These are phyloP conservation scores for Penaeus japonicus DNA, from an alignment of 1,140 invertebrate genomes.

Conservation along the genomic window DNA sequence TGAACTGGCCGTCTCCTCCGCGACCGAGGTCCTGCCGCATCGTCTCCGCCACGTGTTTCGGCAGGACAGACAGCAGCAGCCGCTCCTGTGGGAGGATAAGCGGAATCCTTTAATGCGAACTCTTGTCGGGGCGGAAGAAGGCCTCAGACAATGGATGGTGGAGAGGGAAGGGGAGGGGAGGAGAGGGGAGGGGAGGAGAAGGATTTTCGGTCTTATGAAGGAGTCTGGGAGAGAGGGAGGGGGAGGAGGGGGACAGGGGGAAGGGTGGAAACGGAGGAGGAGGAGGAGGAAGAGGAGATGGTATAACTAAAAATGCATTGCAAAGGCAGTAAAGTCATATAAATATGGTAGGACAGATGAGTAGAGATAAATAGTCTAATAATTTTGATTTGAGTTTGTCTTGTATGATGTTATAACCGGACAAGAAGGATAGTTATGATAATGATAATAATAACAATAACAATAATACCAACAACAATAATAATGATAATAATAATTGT, in stretches of 20 bases:
- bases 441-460: background rate
- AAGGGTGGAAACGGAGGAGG: background rate
- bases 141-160: background rate
- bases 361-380: too few relatives aligned
- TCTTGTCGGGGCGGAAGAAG: background rate
- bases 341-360: background rate
- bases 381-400: too few relatives aligned
- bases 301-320: too few relatives aligned
- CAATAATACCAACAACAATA: background rate
- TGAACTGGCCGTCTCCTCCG: conserved; percentile 88
- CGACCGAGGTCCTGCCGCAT: conserved; percentile 91
- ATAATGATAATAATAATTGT: background rate
- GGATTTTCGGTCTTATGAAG: background rate
- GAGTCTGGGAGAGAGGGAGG: background rate
- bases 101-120: background rate
- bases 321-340: background rate
- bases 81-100: conserved; percentile 75
- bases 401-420: background rate
- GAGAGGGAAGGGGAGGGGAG: background rate
- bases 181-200: background rate
- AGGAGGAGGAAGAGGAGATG: background rate
- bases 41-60: conserved; percentile 92
- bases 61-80: conserved; percentile 87
- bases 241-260: background rate
- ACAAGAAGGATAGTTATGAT: too few relatives aligned